Percentiles rank a stretch among this genome's conserved stretches.
Evolutionary conservation across 1,140 invertebrate species (phyloP).

Genomic region (Ceratina japonica): DNA sequence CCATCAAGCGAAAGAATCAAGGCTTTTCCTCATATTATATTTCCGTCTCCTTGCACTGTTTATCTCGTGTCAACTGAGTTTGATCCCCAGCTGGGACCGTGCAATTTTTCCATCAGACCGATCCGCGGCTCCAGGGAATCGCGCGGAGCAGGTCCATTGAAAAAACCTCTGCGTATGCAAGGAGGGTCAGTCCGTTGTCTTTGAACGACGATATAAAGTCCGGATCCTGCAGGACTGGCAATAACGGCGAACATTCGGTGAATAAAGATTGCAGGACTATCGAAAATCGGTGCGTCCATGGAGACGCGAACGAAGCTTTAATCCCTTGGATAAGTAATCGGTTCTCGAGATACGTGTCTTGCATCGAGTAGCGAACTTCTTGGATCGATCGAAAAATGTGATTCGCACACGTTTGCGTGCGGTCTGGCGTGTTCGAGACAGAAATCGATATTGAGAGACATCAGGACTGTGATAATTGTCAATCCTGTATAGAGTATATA

Average conservation of each 20-base stretch:
- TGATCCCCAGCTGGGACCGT: not conserved
- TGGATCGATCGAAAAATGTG: not conserved
- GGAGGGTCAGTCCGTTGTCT: too few relatives aligned
- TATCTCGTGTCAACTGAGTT: not conserved
- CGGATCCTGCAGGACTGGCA: not conserved
- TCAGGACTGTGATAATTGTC: too few relatives aligned
- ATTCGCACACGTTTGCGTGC: too few relatives aligned
- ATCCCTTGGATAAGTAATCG: not conserved
- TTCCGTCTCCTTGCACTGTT: not conserved
- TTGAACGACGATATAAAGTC: too few relatives aligned
- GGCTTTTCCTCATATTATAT: not conserved
- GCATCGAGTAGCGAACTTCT: not conserved
- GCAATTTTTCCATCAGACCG: not conserved
- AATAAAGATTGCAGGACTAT: not conserved
- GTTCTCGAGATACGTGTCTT: not conserved
- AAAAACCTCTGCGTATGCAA: not conserved
- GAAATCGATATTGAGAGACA: too few relatives aligned
- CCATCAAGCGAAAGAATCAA: not conserved
- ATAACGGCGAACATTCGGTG: too few relatives aligned
- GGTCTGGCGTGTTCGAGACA: not conserved
- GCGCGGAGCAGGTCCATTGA: not conserved
- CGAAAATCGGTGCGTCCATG: not conserved
- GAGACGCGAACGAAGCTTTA: not conserved
- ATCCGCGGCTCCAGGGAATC: not conserved
- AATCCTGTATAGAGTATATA: too few relatives aligned